Evolutionary conservation across 2,888 invertebrate species (phyloP), one percentile per base, ranked within the genome.

Genomic region (Drosophila melanosoma): DNA sequence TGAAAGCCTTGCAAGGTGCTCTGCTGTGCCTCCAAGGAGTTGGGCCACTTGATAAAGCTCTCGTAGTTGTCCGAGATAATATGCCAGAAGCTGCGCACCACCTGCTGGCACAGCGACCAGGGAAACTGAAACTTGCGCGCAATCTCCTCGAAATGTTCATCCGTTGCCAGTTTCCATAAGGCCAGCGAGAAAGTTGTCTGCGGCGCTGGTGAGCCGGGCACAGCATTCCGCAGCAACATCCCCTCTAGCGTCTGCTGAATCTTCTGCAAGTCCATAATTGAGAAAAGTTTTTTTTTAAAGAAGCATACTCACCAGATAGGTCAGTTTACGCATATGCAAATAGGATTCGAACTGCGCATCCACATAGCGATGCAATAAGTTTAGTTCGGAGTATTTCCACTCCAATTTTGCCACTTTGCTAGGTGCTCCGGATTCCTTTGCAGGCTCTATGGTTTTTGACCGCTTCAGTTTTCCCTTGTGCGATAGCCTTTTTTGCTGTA

Each of bases 101-200:
- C 90, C 51, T 83, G 78, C 65, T 92, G 90, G 60, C 93, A 93
- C 26, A 90, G 70, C 2, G 77, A 76, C 53, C 91, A 84, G 0
- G 92, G 91, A 4, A 92, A 86, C 38, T 91, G 88, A 69, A 93
- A 93, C 49, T 92, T 90, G 3, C 90, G 86, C 1, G 92, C 82
- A 56, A 93, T 93, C 65, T 92, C 92, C 56, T 93, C 93, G 38
- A 93, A 92, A 59, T 93, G 93, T 54, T 93, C 92, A 66, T 93
- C 92, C 4, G 92, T 93, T 17, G 92, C 76, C 3, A 93, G 73
- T 61, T 93, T 93, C 93, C 93, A 93, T 15, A 93, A 58, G 1
- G 93, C 90, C 20, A 93, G 75, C 0, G 92, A 92, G 4, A 92
- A 86, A 4, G 89, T 90, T 0, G 92, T 92, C 61, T 91, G 91